Conservation (phyloP, 2,888 invertebrate genomes). For the Caenorhabditis sinica region DNA sequence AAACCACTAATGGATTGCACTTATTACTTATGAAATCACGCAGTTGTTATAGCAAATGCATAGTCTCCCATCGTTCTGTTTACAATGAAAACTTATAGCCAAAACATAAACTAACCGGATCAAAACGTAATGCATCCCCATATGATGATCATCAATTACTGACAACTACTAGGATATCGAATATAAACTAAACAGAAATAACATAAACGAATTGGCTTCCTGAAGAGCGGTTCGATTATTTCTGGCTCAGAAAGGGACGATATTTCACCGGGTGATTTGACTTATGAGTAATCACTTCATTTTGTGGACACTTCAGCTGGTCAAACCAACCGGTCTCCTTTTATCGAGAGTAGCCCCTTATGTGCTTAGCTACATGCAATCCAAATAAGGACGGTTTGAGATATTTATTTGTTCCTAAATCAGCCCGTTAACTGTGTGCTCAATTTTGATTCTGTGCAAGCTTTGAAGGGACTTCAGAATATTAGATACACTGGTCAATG, state of each 20-base stretch:
- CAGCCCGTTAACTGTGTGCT: background rate
- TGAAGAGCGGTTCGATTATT: background rate
- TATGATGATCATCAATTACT: slow-evolving; percentile 6
- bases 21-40: too few species aligned
- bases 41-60: too few species aligned
- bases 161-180: background rate
- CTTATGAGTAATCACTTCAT: slow-evolving; percentile 11
- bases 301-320: slow-evolving; percentile 50
- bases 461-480: background rate
- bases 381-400: slow-evolving; percentile 41
- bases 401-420: slow-evolving; percentile 28
- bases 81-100: background rate
- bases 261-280: background rate
- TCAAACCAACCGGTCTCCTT: slow-evolving; percentile 45
- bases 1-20: too few species aligned
- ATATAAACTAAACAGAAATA: slow-evolving; percentile 13
- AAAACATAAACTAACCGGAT: slow-evolving; percentile 8
- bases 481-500: background rate
- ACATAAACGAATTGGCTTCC: background rate
- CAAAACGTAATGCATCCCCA: background rate
- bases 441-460: background rate
- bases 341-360: slow-evolving; percentile 42
- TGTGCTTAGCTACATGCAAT: slow-evolving; percentile 55
- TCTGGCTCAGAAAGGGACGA: background rate
- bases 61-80: background rate